Base-by-base conservation (phyloP, 2,888 invertebrate genomes). In the Salticus scenicus region DNA sequence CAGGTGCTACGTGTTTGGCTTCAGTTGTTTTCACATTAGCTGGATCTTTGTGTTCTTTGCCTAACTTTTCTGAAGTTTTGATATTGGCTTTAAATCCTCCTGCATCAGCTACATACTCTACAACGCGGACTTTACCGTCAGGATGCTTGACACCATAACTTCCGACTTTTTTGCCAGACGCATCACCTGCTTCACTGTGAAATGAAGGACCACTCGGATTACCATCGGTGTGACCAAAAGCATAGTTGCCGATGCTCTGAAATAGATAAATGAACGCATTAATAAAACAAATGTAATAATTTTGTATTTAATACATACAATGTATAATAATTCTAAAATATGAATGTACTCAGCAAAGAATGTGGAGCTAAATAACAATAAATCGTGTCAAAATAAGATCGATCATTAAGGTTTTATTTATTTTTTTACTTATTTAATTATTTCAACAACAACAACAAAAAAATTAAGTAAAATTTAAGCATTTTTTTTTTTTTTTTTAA, bases 31-130 rank as follows among this genome's bases (percentile, higher is more conserved):
- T 78, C 14, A 82, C 87, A 12, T 77, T 77, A 10, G 83, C 88
- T 17, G 85, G 73, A 14, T 87, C 86, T 42, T 88, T 79, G 67
- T 76, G 87, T 37, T 87, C 80, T 12, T 85, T 63, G n/a, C 41
- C 66, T 0, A 75, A 74, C 27, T 87, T 85, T 47, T 88, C 88
- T 14, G 88, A 88, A 20, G 87, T 88, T 47, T 75, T 85, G 81
- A 88, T 88, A 69, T 88, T 87, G 71, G 88, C 88, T 70, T 86
- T 73, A 81, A 86, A 88, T 5, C 88, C 88, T n/a, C 76, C 81
- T 28, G 71, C 82, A 69, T 88, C 87, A 41, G 88, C 88, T 0
- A 88, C 80, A 24, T 88, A 88, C 17, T 88, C 87, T 4, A 88
- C 88, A 17, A 87, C 80, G 27, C 87, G 73, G 2, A 87, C 73